Conservation (phyloP, 2,113 vertebrate species). For the Gavialis gangeticus region DNA sequence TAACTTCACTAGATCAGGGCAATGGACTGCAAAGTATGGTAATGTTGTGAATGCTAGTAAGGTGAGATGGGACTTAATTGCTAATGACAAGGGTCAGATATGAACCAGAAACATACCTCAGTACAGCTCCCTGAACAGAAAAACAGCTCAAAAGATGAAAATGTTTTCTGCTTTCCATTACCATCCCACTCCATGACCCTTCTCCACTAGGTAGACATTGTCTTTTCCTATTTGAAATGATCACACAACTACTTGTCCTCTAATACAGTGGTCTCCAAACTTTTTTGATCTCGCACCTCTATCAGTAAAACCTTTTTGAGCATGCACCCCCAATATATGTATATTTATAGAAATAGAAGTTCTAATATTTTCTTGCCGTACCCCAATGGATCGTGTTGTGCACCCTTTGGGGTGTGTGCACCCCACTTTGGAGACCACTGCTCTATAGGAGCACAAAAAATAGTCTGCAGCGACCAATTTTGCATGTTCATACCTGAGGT, state of each 20-base stretch:
- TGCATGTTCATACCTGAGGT: not conserved
- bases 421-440: not conserved
- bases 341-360: too few relatives aligned
- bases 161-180: not conserved
- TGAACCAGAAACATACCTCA: rapidly evolving
- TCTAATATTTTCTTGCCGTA: too few relatives aligned
- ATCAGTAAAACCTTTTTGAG: too few relatives aligned
- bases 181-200: not conserved
- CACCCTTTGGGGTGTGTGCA: too few relatives aligned
- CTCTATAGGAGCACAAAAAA: not conserved
- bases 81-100: not conserved
- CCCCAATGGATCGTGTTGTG: too few relatives aligned
- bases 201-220: rapidly evolving
- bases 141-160: not conserved
- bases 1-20: not conserved
- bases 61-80: too few relatives aligned
- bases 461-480: not conserved
- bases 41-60: not conserved
- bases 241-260: not conserved
- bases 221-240: not conserved
- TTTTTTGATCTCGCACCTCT: too few relatives aligned
- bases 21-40: not conserved
- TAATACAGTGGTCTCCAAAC: too few relatives aligned
- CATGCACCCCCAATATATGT: too few relatives aligned
- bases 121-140: not conserved